phyloP scores from a whole-genome alignment of 2,113 vertebrate species.

The Paralichthys olivaceus region DNA sequence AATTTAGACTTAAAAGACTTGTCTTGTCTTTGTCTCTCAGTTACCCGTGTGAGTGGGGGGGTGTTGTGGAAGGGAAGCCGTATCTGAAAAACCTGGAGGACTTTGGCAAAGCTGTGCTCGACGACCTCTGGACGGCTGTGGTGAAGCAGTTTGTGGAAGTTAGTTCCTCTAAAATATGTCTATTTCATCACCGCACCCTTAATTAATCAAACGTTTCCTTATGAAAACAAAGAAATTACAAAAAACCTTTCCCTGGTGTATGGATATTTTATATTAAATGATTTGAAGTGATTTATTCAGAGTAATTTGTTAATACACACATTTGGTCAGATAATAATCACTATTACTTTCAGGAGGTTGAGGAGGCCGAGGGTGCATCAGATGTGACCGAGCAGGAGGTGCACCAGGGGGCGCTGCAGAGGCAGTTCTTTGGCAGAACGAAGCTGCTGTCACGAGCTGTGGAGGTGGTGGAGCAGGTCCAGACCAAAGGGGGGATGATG shows the following conservation, averaged over 20 bases:
- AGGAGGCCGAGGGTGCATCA: constrained; percentile 43
- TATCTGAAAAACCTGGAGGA: constrained; percentile 82
- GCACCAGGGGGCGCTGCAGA: constrained; percentile 80
- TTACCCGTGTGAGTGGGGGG: constrained; percentile 87
- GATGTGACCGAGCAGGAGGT: constrained; percentile 78
- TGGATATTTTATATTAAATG: no score
- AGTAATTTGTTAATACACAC: not conserved
- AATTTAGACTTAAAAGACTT: no score
- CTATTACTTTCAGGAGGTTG: constrained; percentile 52
- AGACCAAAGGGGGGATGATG: constrained; percentile 77
- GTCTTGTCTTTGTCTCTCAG: constrained; percentile 56
- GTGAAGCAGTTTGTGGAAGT: constrained; percentile 79
- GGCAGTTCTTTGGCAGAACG: constrained; percentile 77
- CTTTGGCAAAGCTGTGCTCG: constrained; percentile 83
- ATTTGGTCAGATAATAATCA: not conserved
- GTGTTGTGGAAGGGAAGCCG: constrained; percentile 83
- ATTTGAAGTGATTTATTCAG: not conserved
- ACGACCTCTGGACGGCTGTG: constrained; percentile 85
- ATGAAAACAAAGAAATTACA: not conserved
- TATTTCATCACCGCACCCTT: not conserved
- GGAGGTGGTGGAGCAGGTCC: constrained; percentile 66
- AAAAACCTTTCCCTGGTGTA: no score
- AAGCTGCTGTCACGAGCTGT: constrained; percentile 72
- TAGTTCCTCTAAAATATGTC: constrained; percentile 7
- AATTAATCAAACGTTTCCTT: no score